Percentiles rank a stretch among this genome's conserved stretches.
phyloP scores from a whole-genome alignment of 2,113 vertebrate genomes.

The Thymallus thymallus region DNA sequence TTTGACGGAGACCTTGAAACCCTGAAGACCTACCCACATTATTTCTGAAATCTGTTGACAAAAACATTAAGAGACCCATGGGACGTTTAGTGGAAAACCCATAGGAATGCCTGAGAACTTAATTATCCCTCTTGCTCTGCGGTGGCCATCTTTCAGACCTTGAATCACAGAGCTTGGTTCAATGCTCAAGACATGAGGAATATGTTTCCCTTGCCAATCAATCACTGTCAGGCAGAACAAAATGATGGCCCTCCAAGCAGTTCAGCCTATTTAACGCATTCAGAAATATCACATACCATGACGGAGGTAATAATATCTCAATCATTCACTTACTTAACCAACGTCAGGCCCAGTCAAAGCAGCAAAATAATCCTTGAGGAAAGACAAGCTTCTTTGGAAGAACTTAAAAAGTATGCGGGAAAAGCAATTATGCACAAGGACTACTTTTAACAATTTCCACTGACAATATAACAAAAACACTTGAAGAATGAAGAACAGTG shows the following conservation, averaged over 20 bases:
- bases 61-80: neutral
- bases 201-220: conserved; percentile 21
- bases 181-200: neutral
- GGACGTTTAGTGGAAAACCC: conserved; percentile 1
- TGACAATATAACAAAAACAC: too few relatives aligned
- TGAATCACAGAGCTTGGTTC: conserved; percentile 5
- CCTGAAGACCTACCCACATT: neutral
- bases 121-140: conserved; percentile 37
- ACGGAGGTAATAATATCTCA: neutral
- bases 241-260: conserved; percentile 22
- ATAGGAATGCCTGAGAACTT: conserved; percentile 22
- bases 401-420: too few relatives aligned
- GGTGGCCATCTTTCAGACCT: neutral
- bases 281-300: conserved; percentile 7
- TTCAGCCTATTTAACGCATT: neutral
- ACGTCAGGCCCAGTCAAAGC: too few relatives aligned
- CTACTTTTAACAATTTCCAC: too few relatives aligned
- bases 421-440: too few relatives aligned
- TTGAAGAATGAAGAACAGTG: too few relatives aligned
- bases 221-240: conserved; percentile 32
- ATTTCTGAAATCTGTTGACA: conserved; percentile 19
- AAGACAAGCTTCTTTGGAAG: too few relatives aligned
- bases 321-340: neutral
- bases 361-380: too few relatives aligned
- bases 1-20: neutral